Conservation (phyloP, 2,888 invertebrate genomes). For the Theodoxus fluviatilis region DNA sequence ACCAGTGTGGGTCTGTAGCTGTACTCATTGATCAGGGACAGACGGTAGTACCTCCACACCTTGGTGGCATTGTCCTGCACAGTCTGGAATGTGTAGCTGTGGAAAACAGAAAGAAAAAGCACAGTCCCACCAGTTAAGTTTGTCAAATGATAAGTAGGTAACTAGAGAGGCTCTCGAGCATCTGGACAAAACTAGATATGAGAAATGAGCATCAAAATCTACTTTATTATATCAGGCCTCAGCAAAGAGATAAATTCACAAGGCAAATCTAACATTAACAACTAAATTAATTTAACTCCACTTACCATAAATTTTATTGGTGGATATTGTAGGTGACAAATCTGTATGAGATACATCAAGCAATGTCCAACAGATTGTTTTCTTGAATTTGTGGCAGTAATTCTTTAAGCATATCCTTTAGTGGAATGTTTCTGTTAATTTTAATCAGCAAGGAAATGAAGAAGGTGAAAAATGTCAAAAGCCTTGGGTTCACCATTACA, state of each 20-base stretch:
- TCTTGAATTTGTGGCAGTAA: no score
- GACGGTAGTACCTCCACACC: constrained; percentile 63
- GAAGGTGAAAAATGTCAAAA: no score
- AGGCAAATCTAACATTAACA: no score
- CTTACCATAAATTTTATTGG: no score
- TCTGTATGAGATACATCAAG: no score
- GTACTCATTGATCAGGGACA: constrained; percentile 61
- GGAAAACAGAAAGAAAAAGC: constrained; percentile 24
- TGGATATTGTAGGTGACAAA: no score
- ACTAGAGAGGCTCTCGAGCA: background rate
- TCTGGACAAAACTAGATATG: background rate
- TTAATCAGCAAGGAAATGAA: no score
- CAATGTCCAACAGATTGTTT: no score
- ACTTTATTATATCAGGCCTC: background rate
- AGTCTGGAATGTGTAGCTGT: constrained; percentile 63
- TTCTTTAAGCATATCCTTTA: no score
- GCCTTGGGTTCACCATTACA: no score
- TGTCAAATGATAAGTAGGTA: background rate
- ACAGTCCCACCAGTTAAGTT: background rate
- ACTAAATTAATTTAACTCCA: no score
- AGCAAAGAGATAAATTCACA: background rate
- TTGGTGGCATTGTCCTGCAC: constrained; percentile 60
- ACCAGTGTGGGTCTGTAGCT: constrained; percentile 61
- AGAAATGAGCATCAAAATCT: background rate
- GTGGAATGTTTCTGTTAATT: no score